Base-by-base conservation (phyloP, 64 coral and sea anemone genomes). In the Astreopora myriophthalma region DNA sequence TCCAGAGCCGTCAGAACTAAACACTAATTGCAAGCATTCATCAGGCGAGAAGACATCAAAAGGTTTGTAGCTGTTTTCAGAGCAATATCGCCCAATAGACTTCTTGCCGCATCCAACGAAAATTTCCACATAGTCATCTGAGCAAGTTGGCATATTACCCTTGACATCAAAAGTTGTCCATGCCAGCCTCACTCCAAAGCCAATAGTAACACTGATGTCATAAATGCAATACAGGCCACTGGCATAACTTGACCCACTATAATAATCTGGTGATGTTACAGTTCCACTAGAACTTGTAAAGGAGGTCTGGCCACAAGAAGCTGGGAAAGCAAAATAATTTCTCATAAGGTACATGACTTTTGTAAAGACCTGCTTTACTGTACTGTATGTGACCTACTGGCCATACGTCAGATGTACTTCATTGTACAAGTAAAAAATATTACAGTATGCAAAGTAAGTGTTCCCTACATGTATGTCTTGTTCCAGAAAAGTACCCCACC, bases 1-100 rank as follows among this genome's bases (percentile, higher is more conserved):
- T 16, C 87, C 78, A 16, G 89, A 88, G 0, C 48, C 37, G 85
- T 92, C 84, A 24, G 82, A 88, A 4, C 48, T 69, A 79, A 96
- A 96, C 24, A 46, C 87, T 8, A 96, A 82, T 24, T 44, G 65
- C 22, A 96, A 76, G 51, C 94, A 96, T 0, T 24, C 14, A 12
- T 96, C 89, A n/a, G 74, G 34, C 17, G 94, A 92, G 75, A 55
- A 92, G 23, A 96, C 57, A 28, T 92, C 85, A 75, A 87, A 85
- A 1, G 94, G 94, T 17, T 10, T 58, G 5, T 61, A 27, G 7
- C 74, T 51, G 32, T 96, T 96, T 6, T 65, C 33, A 17, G 89
- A 91, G 73, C 94, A 96, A 27, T 92, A 96, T 84, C 80, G 88
- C 10, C 89, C 94, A 57, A 96, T 96, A 62, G 84, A 83, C 48